phyloP scores from a whole-genome alignment of 2,797 vertebrate species.

The Threskiornis aethiopicus region DNA sequence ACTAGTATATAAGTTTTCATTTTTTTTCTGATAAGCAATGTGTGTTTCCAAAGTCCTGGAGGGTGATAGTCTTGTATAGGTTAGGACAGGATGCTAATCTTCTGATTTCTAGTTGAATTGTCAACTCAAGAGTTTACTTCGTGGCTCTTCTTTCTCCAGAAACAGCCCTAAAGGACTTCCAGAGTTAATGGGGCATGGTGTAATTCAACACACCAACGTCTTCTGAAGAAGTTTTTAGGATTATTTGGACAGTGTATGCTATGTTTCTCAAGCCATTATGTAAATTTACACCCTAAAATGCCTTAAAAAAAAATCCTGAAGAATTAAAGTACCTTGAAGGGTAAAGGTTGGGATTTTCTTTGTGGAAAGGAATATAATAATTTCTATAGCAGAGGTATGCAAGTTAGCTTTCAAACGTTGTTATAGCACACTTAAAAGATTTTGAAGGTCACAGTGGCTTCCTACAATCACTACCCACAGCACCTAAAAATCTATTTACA shows the following conservation, averaged over 20 bases:
- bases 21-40: background rate
- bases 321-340: background rate
- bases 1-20: background rate
- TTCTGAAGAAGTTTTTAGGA: background rate
- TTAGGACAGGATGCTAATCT: background rate
- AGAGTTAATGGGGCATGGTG: too few relatives aligned
- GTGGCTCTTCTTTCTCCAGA: background rate
- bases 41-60: background rate
- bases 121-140: background rate
- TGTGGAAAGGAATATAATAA: background rate
- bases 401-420: rapidly evolving
- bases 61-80: rapidly evolving
- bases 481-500: background rate
- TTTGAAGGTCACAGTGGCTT: background rate
- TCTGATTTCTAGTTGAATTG: background rate
- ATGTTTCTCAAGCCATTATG: background rate
- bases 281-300: background rate
- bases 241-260: background rate
- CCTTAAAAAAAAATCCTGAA: background rate
- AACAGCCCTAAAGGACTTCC: background rate
- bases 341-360: background rate
- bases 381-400: background rate
- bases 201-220: background rate
- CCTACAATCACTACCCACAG: background rate
- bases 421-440: background rate